phyloP scores from a whole-genome alignment of 2,888 invertebrate genomes.

The Apoderus coryli region DNA sequence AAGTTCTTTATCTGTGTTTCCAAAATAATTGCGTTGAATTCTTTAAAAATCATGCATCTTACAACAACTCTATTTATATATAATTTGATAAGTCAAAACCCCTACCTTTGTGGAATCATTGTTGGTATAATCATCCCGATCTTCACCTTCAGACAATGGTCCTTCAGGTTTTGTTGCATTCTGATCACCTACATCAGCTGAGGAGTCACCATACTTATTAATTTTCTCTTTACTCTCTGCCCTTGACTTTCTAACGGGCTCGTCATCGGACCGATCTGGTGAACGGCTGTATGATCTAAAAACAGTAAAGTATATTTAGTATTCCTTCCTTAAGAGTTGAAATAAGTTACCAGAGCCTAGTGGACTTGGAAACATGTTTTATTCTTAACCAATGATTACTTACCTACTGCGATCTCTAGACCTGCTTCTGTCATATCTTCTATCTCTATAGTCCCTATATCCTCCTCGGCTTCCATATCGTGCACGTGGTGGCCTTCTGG shows the following conservation, averaged over 20 bases:
- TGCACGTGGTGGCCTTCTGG: constrained; percentile 23
- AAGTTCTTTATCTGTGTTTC: too few relatives aligned
- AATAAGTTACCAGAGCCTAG: too few relatives aligned
- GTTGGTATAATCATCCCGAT: constrained; percentile 37
- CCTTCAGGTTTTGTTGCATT: constrained; percentile 33
- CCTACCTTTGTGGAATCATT: constrained; percentile 20
- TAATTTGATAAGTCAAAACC: too few relatives aligned
- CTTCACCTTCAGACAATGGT: constrained; percentile 43
- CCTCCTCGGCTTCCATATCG: constrained; percentile 29
- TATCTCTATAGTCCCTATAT: constrained; percentile 54
- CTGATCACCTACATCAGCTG: constrained; percentile 21
- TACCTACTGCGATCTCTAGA: constrained; percentile 30
- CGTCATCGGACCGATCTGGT: constrained; percentile 31
- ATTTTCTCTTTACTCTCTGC: constrained; percentile 37
- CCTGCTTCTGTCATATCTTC: constrained; percentile 48
- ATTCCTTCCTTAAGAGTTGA: too few relatives aligned
- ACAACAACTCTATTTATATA: too few relatives aligned
- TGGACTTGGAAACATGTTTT: neutral
- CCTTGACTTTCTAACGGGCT: constrained; percentile 26
- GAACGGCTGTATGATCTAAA: constrained; percentile 34
- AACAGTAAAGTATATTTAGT: too few relatives aligned
- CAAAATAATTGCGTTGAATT: too few relatives aligned
- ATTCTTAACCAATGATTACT: neutral
- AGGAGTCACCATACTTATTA: constrained; percentile 36
- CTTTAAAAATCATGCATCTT: too few relatives aligned